Base-by-base conservation (phyloP, 92 coral and sea anemone species). In the Meandrina meandrites region DNA sequence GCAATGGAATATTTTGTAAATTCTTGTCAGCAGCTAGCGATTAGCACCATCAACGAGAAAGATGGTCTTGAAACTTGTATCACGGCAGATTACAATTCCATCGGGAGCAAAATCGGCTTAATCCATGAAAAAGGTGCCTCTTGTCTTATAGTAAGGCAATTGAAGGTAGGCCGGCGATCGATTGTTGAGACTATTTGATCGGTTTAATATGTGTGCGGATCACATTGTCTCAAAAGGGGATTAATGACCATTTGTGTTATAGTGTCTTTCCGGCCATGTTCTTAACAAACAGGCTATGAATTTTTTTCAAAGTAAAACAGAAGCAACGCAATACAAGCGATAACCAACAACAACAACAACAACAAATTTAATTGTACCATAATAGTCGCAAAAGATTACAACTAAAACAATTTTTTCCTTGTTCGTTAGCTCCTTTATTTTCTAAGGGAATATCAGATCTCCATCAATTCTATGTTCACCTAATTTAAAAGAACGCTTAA, bases 141-240 rank as follows among this genome's bases (percentile, higher is more conserved):
- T 62, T n/a, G 70, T 15, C 16, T 64, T 27, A 27, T 64, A 22
- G 67, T 22, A 28, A 28, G 71, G 12, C 31, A 0, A 73, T 34
- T 21, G 51, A 18, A 8, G 15, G 27, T 31, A 19, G 51, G 78
- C 27, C 30, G 37, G 22, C 51, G 78, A 72, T 21, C 76, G 76
- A 72, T 73, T 73, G 17, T 73, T 73, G 35, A 73, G 14, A 40
- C 22, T 40, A 73, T 73, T 73, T 73, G 4, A 73, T 73, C 78
- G 78, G 15, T 28, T 73, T 73, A 24, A 73, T 0, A 13, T 12
- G 53, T 12, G 9, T 48, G 5, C 36, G 27, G 78, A 40, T 37
- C 78, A 21, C 51, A 17, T 72, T 7, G 78, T 40, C 27, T 73
- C 42, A 73, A 73, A 73, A 73, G 27, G 68, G 78, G 78, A 73